phyloP scores from a whole-genome alignment of 2,113 vertebrate genomes.

The Pardalotus punctatus region DNA sequence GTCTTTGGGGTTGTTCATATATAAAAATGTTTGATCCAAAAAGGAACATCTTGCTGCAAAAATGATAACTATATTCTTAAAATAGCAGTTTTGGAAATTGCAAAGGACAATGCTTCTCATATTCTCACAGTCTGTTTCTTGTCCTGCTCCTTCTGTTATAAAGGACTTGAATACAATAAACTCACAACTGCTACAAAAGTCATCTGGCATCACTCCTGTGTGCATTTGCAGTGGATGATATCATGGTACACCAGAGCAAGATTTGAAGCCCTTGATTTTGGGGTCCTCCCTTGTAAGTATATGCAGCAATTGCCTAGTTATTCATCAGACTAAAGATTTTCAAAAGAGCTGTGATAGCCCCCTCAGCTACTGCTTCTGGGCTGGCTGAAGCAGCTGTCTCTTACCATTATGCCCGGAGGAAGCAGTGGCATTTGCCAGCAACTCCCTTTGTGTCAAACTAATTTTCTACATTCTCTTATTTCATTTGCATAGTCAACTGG shows the following conservation, averaged over 20 bases:
- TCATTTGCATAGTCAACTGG: conserved; percentile 72
- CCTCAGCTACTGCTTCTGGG: conserved; percentile 45
- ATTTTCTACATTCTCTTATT: conserved; percentile 61
- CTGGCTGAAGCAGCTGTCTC: conserved; percentile 70
- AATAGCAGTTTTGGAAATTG: neutral
- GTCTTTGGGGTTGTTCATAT: neutral
- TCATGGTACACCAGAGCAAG: neutral
- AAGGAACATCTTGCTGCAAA: neutral
- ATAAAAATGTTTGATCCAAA: neutral
- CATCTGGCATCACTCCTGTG: neutral
- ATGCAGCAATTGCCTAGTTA: neutral
- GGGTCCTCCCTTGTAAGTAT: neutral
- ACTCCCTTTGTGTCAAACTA: conserved; percentile 68
- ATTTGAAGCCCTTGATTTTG: neutral
- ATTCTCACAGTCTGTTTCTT: neutral
- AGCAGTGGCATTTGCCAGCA: conserved; percentile 67
- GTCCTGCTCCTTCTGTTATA: neutral
- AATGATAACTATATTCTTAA: neutral
- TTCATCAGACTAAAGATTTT: conserved; percentile 49
- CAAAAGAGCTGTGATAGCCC: conserved; percentile 19
- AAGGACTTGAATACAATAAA: neutral
- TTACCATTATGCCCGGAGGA: conserved; percentile 70
- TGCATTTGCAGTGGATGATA: neutral
- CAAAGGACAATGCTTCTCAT: neutral
- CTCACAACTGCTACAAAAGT: neutral